Evolutionary conservation across 2,888 invertebrate genomes (phyloP).

Genomic region (Formica aserva): DNA sequence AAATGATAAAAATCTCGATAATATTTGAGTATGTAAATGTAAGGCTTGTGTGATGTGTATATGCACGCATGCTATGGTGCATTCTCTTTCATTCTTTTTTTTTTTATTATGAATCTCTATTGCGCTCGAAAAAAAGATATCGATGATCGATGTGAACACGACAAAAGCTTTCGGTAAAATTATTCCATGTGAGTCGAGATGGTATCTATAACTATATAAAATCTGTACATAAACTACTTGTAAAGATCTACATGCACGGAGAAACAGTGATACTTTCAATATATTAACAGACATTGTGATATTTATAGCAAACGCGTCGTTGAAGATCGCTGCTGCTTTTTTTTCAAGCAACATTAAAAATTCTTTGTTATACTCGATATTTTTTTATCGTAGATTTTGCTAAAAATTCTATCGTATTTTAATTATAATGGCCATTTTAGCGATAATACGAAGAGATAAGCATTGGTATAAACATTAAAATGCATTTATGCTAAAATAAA

Average conservation of each 20-base stretch:
- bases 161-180: conserved; percentile 4
- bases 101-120: neutral
- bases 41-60: conserved; percentile 17
- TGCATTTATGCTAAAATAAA: conserved; percentile 25
- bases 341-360: neutral
- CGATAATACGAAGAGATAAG: neutral
- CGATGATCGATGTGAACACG: neutral
- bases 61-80: conserved; percentile 66
- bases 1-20: conserved; percentile 8
- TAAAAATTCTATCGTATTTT: neutral
- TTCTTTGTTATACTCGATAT: neutral
- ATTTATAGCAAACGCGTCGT: neutral
- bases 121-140: neutral
- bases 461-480: neutral
- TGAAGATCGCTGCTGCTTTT: neutral
- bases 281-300: conserved; percentile 7
- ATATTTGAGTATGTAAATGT: conserved; percentile 33
- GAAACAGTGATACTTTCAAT: neutral
- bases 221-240: conserved; percentile 1
- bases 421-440: neutral
- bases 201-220: conserved; percentile 2
- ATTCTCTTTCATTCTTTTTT: conserved; percentile 22
- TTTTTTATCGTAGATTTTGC: neutral
- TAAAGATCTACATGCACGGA: neutral
- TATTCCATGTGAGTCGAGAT: conserved; percentile 17